Evolutionary conservation across 2,888 invertebrate species (phyloP), one percentile per base, ranked within the genome.

Genomic region (Dynastes tityus): DNA sequence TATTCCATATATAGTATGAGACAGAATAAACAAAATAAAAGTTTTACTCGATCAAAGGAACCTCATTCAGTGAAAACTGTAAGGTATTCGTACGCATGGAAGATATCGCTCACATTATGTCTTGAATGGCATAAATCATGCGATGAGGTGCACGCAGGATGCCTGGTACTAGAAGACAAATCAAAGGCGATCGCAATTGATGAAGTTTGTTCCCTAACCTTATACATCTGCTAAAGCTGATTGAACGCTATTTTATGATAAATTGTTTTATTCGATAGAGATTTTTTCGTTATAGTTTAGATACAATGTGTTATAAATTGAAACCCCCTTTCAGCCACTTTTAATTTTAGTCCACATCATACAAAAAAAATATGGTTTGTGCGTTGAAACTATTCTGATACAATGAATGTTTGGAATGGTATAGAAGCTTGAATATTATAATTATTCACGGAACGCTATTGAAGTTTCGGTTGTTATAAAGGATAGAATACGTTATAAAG

Each of bases 81-180:
- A 58, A 58, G 63, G 45, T 74, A 74, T 74, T 63, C 61, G 73
- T 61, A 67, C 29, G 51, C 51, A 73, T 58, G 22, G 58, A 45
- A 61, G 27, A 82, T 83, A 84, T 84, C 53, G 68, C 27, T 37
- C 53, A 65, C 29, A 64, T 55, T 76, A 40, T 76, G 32, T 27
- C 80, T 80, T 84, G 84, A 84, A 84, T 84, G 82, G 81, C 82
- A 81, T 81, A 83, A 84, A 84, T 84, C 84, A 84, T 84, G 84
- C 84, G 82, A 84, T 82, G 82, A 82, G 82, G 81, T 83, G 82
- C 84, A 84, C 84, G 84, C 82, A 82, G 83, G 81, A 82, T 82
- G 84, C 84, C 84, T 83, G 84, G 84, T 83, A 85, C 84, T 84
- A 82, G 78, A 83, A 83, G 84, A 83, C 84, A 83, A 83, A 83